A percentile compares a stretch with the other conserved stretches of the same genome.
Conservation (phyloP, 1,140 invertebrate genomes). For the Drosophila miranda region DNA sequence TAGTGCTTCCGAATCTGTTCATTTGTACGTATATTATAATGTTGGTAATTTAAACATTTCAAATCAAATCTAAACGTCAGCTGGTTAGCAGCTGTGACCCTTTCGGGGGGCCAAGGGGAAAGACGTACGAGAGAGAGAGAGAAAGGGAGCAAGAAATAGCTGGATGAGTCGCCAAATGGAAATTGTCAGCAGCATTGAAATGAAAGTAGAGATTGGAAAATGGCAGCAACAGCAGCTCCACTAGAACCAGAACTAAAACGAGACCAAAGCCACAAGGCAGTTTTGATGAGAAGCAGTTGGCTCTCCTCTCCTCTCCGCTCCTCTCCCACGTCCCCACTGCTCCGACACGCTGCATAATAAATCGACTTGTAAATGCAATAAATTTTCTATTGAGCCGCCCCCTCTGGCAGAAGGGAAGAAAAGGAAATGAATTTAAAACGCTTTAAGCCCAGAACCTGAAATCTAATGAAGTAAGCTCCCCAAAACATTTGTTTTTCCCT, state of each 20-base stretch:
- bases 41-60: slow-evolving; percentile 80
- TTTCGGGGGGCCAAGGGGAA: slow-evolving; percentile 4
- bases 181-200: slow-evolving; percentile 78
- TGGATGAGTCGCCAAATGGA: slow-evolving; percentile 63
- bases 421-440: slow-evolving; percentile 69
- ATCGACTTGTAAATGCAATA: slow-evolving; percentile 79
- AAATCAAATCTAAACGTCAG: slow-evolving; percentile 79
- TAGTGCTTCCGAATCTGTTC: slow-evolving; percentile 46
- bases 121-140: not conserved
- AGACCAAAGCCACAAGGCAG: slow-evolving; percentile 53
- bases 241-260: slow-evolving; percentile 8
- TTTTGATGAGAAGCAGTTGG: slow-evolving; percentile 64
- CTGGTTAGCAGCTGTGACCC: slow-evolving; percentile 75
- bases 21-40: slow-evolving; percentile 79
- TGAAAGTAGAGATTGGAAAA: slow-evolving; percentile 79
- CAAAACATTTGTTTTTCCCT: slow-evolving; percentile 32
- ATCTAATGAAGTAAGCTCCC: slow-evolving; percentile 45
- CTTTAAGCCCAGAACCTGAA: slow-evolving; percentile 52
- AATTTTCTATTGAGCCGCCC: slow-evolving; percentile 65
- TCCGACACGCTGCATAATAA: slow-evolving; percentile 62
- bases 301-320: not conserved
- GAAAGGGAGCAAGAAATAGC: slow-evolving; percentile 3
- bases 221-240: slow-evolving; percentile 49
- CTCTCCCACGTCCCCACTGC: not conserved
- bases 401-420: slow-evolving; percentile 1